A percentile compares a stretch with the other conserved stretches of the same genome.
Evolutionary conservation across 2,113 vertebrate genomes (phyloP).

Genomic region (Oncorhynchus nerka): DNA sequence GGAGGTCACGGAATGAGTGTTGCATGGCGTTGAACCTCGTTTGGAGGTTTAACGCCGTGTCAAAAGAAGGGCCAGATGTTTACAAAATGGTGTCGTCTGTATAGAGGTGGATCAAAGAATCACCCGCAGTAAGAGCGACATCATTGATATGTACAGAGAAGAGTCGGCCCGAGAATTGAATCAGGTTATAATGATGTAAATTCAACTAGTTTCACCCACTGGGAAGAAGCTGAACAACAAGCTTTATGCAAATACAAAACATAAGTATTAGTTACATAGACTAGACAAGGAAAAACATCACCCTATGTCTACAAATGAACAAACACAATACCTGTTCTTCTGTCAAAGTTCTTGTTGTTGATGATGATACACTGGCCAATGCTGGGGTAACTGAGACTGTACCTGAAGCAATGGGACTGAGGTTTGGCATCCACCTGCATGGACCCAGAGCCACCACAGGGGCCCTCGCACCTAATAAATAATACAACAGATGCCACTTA

Average conservation of each 20-base stretch:
- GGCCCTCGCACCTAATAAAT: constrained; percentile 38
- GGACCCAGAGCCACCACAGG: constrained; percentile 2
- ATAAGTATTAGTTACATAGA: not conserved
- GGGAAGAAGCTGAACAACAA: not conserved
- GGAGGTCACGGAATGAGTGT: no score
- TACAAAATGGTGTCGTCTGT: no score
- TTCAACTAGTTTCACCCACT: no score
- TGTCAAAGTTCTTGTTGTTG: constrained; percentile 96
- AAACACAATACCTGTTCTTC: constrained; percentile 75
- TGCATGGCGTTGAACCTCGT: no score
- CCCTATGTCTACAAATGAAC: not conserved
- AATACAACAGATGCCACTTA: constrained; percentile 8
- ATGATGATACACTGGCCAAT: constrained; percentile 90
- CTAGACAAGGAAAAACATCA: not conserved
- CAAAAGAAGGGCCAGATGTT: no score
- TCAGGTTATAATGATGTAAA: no score
- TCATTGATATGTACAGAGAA: no score
- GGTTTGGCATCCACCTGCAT: constrained; percentile 67
- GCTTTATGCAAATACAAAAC: not conserved
- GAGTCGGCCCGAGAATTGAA: no score
- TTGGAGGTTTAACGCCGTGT: no score
- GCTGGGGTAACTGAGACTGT: constrained; percentile 84
- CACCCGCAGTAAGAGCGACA: no score
- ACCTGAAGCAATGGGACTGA: constrained; percentile 65
- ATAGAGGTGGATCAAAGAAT: no score